Conservation (phyloP, 2,888 invertebrate species). For the Synergus itoensis region DNA sequence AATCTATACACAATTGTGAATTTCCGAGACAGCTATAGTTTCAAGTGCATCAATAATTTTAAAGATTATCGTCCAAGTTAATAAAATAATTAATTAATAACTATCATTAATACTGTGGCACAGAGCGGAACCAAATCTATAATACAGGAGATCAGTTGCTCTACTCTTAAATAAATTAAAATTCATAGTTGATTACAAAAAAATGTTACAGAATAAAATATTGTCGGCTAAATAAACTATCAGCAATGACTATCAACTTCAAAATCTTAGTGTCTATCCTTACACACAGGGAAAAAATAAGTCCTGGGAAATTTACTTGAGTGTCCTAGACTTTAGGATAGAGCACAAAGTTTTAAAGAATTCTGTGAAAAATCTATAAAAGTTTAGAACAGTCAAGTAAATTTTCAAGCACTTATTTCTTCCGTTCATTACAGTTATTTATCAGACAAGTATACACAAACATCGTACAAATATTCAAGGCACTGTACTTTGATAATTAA, state of each 20-base stretch:
- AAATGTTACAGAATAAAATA: background rate
- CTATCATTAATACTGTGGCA: background rate
- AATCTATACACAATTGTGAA: background rate
- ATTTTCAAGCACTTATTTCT: background rate
- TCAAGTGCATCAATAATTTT: background rate
- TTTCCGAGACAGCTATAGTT: background rate
- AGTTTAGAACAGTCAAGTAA: no score
- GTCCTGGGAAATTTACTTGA: no score
- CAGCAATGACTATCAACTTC: background rate
- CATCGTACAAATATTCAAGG: conserved; percentile 9
- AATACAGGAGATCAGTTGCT: background rate
- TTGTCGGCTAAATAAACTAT: background rate
- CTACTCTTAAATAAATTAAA: background rate
- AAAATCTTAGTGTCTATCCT: no score
- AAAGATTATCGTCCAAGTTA: background rate
- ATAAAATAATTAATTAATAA: background rate
- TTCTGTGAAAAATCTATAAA: no score
- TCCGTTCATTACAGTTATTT: background rate
- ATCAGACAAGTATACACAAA: background rate
- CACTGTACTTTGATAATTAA: background rate
- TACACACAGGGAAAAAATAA: no score
- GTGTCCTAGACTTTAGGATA: no score
- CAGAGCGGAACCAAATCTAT: background rate
- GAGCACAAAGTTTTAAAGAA: no score
- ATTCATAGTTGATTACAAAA: background rate